Evolutionary conservation across 2,888 invertebrate genomes (phyloP).

Genomic region (Polydrusus tereticollis): DNA sequence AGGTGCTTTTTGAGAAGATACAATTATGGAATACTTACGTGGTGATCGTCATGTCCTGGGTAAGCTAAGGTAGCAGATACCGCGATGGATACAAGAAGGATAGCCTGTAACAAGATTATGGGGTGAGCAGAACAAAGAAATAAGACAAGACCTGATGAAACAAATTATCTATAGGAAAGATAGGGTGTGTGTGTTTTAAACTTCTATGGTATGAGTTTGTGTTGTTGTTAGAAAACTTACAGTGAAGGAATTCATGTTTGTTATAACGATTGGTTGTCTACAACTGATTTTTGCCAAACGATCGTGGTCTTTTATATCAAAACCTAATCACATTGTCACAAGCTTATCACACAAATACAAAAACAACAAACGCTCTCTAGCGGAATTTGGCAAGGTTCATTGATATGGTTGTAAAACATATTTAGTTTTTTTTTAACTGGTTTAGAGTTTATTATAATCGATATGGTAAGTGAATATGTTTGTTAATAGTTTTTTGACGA

Average conservation of each 20-base stretch:
- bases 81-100: conserved; percentile 34
- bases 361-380: not conserved
- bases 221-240: too few species aligned
- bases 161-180: too few species aligned
- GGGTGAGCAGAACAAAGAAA: too few species aligned
- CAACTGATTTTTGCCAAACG: conserved; percentile 25
- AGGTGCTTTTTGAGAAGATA: not conserved
- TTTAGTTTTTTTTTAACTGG: not conserved
- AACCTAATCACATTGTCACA: conserved; percentile 9
- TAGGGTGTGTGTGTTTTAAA: too few species aligned
- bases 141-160: too few species aligned
- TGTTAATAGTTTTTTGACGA: not conserved
- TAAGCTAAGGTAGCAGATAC: conserved; percentile 39
- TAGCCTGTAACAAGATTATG: conserved; percentile 7
- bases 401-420: not conserved
- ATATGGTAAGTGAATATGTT: not conserved
- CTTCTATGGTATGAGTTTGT: too few species aligned
- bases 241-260: conserved; percentile 34
- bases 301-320: conserved; percentile 26
- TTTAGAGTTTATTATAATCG: not conserved
- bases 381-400: not conserved
- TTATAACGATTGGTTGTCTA: not conserved
- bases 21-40: conserved; percentile 18
- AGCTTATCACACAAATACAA: not conserved
- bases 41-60: conserved; percentile 31